Evolutionary conservation across 2,797 vertebrate species (phyloP), one percentile per base, ranked within the genome.

Genomic region (Sebastiscus tertius): DNA sequence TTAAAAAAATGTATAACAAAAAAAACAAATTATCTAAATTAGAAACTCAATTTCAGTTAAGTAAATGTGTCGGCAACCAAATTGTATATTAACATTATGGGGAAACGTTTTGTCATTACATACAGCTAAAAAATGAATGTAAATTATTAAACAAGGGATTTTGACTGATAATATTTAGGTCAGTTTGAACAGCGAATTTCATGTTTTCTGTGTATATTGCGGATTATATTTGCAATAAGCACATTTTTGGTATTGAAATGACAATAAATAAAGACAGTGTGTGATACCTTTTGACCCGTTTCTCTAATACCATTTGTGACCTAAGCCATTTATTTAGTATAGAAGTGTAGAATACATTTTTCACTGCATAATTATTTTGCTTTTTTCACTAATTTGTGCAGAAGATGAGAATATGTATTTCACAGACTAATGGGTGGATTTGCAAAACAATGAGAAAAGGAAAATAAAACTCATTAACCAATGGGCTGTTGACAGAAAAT

Each of bases 341-440:
- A 34, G 42, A 8, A 24, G 10, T 33, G 4, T 16, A 36, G 49
- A 20, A 49, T 49, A 20, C 0, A 49, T 10, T 65, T 72, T 5
- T 33, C 8, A 58, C 5, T 18, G 18, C 27, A 9, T 56, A 52
- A 54, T 62, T 29, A 34, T 65, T 24, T 52, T 64, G 34, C 10
- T 60, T 20, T 77, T 63, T 79, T 11, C 27, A 39, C 61, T 55
- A 26, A 77, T 61, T 54, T n/a, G 22, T 1, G 26, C 60, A 42
- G 24, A 36, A 31, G n/a, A 12, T 52, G 16, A n/a, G 5, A 29
- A 63, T 49, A 12, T 59, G 11, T 31, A 77, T 77, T 78, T 49
- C 63, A 84, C 29, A 60, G 55, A 61, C 52, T 54, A 72, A 67
- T 76, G n/a, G 34, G 3, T 39, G 18, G 26, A 60, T 77, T 70